Conservation (phyloP, 2,113 vertebrate species). For the Ranitomeya imitator region DNA sequence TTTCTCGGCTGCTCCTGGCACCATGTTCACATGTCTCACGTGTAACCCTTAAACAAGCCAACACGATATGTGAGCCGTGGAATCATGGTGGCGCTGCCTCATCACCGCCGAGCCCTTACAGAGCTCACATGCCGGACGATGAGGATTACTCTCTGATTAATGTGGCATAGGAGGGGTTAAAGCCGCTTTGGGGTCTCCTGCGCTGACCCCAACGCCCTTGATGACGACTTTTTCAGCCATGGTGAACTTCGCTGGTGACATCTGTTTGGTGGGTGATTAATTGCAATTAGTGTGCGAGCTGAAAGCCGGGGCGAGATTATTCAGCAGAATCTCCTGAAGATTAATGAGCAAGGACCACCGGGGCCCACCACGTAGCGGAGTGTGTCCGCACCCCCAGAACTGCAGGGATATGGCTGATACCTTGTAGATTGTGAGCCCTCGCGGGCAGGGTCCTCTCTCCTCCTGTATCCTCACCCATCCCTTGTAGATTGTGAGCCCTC, state of each 20-base stretch:
- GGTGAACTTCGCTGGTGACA: slow-evolving; percentile 89
- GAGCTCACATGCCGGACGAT: slow-evolving; percentile 50
- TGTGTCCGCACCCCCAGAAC: background rate
- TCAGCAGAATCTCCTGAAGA: slow-evolving; percentile 92
- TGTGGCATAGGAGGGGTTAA: background rate
- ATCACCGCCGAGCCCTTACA: too few relatives aligned
- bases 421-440: too few relatives aligned
- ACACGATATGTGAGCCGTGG: background rate
- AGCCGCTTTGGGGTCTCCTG: slow-evolving; percentile 36
- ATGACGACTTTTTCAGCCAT: slow-evolving; percentile 86
- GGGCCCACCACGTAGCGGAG: background rate
- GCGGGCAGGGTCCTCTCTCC: too few relatives aligned
- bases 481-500: too few relatives aligned
- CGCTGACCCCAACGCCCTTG: slow-evolving; percentile 62
- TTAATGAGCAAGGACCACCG: slow-evolving; percentile 92
- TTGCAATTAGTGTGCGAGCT: slow-evolving; percentile 97
- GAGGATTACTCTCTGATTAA: slow-evolving; percentile 61
- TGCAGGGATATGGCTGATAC: background rate
- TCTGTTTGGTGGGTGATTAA: slow-evolving; percentile 99
- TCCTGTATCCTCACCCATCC: too few relatives aligned
- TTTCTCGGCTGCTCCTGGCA: background rate
- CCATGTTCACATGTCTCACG: background rate
- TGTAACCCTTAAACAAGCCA: background rate
- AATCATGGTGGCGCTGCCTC: too few relatives aligned
- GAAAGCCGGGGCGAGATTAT: slow-evolving; percentile 95